phyloP scores from a whole-genome alignment of 2,888 invertebrate genomes.

The Ophion ventricosus region DNA sequence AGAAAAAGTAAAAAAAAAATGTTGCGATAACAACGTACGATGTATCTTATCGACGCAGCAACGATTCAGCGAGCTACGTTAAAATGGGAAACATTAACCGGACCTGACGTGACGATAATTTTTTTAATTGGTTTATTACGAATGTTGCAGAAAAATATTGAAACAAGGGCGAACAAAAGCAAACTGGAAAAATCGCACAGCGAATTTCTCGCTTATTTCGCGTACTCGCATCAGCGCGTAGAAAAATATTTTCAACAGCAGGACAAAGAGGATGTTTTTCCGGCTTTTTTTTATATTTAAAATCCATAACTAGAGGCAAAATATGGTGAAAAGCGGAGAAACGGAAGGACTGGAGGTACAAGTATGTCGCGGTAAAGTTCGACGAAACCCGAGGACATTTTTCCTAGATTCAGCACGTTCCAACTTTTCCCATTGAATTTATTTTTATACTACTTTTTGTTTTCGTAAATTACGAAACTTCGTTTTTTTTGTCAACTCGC shows the following conservation, averaged over 20 bases:
- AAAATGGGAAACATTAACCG: neutral
- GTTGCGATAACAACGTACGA: slow-evolving; percentile 28
- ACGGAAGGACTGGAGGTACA: neutral
- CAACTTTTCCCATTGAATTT: slow-evolving; percentile 1
- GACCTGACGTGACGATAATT: slow-evolving; percentile 21
- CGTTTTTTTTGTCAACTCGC: neutral
- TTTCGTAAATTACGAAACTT: slow-evolving; percentile 34
- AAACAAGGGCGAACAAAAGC: neutral
- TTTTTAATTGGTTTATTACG: neutral
- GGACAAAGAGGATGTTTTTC: neutral
- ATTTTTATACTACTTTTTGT: slow-evolving; percentile 7
- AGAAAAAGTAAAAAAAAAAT: slow-evolving; percentile 19
- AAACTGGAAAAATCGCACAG: neutral
- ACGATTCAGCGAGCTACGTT: slow-evolving; percentile 1
- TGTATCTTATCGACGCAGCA: slow-evolving; percentile 1
- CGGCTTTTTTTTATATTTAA: neutral
- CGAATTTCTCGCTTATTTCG: neutral
- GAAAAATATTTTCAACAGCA: slow-evolving; percentile 6
- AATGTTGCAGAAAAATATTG: neutral
- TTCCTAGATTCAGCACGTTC: slow-evolving; percentile 25
- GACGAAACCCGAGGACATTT: slow-evolving; percentile 9
- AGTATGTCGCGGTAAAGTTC: neutral
- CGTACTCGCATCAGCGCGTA: neutral
- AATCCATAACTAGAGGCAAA: neutral
- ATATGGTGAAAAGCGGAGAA: neutral